Evolutionary conservation across 2,888 invertebrate genomes (phyloP), one percentile per base, ranked within the genome.

Genomic region (Buathra laborator): DNA sequence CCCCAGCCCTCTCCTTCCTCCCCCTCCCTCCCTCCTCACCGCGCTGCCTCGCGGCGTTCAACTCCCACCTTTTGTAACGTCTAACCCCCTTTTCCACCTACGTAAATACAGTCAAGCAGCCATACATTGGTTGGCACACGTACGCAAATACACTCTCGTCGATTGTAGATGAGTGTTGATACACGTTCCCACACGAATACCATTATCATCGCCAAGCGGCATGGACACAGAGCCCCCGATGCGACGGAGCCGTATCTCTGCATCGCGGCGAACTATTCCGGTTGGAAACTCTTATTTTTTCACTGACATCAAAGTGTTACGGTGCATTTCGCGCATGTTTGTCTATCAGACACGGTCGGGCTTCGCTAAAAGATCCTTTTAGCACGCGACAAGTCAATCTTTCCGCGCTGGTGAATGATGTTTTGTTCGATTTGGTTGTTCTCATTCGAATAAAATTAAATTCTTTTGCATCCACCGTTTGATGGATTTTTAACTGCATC

Each of bases 121-220:
- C 79, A 76, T 75, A 71, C 75, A 83, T 64, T 53, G 64, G 37
- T 37, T 64, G 43, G 70, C 62, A 70, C 79, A 75, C 64, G 14
- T 53, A 43, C 51, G 71, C 70, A 62, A 48, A 48, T 16, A 77
- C 74, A 74, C 83, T 51, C 51, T 51, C 16, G 16, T 10, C 74
- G 44, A 74, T 74, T 16, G 59, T 67, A 46, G 24, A 53, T 12
- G 62, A 68, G 79, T 83, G 44, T 78, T 59, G 72, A 71, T 48
- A 82, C 77, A 77, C 77, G 82, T 72, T 66, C 37, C 72, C 66
- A 66, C 66, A 29, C 44, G 53, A n/a, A 59, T 43, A 24, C 29
- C 16, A 12, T 19, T 16, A 29, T 29, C 56, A 44, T 43, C 59
- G 29, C 29, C 48, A 16, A 48, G 48, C 32, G 37, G 59, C 37